Evolutionary conservation across 2,113 vertebrate species (phyloP).

Genomic region (Myocastor coypus): DNA sequence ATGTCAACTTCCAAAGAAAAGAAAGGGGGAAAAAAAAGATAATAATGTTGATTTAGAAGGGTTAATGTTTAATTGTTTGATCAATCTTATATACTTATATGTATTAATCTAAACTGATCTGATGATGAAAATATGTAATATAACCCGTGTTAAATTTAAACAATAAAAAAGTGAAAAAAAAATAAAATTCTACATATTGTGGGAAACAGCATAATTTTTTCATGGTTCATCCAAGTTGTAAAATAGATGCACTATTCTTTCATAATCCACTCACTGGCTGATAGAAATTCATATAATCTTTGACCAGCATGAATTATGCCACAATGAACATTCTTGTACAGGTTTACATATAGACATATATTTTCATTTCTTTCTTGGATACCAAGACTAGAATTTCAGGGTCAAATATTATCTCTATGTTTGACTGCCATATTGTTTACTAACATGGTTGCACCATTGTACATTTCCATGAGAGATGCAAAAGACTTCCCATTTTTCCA

Average conservation of each 20-base stretch:
- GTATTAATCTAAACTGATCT: too few species aligned
- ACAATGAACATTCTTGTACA: neutral
- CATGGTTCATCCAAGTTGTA: neutral
- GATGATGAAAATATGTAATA: too few species aligned
- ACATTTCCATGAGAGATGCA: neutral
- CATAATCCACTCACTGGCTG: neutral
- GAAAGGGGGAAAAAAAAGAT: too few species aligned
- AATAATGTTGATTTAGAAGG: too few species aligned
- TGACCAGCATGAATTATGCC: neutral
- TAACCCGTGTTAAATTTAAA: too few species aligned
- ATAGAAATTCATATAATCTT: neutral
- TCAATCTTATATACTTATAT: too few species aligned
- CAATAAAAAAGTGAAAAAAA: too few species aligned
- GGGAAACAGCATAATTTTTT: neutral
- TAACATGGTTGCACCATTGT: neutral
- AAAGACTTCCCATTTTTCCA: neutral
- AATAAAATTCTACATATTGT: too few species aligned
- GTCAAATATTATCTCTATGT: neutral
- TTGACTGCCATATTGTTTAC: neutral
- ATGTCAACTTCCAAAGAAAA: too few species aligned
- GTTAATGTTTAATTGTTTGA: too few species aligned
- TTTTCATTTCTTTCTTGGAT: constrained; percentile 17
- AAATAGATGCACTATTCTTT: neutral
- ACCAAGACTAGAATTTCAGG: neutral
- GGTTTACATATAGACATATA: neutral